Base-by-base conservation (phyloP, 2,113 vertebrate species). In the Neofelis nebulosa region DNA sequence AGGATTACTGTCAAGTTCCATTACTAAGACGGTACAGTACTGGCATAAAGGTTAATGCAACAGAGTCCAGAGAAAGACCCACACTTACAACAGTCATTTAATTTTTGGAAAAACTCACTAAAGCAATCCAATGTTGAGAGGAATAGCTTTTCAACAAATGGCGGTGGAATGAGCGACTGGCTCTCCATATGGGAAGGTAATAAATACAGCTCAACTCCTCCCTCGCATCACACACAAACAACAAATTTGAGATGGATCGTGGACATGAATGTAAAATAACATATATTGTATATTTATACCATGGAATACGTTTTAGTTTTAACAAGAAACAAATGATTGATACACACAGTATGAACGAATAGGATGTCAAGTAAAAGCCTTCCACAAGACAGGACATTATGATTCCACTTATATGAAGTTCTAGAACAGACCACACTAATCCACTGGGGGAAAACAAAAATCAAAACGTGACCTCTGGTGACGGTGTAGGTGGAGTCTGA, bases 381-480 rank as follows among this genome's bases (percentile, higher is more conserved):
- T 73, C 36, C 36, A 81, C 27, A 61, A 81, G 33, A 57, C 6
- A 52, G 5, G 57, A 68, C 8, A 89, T 66, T 66, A 25, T 96
- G 71, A 79, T 94, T 89, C 29, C 65, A 68, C 29, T 81, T 27
- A 61, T 14, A 69, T 38, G 10, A 95, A 86, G 14, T 86, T 90
- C 50, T 93, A n/a, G 31, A 82, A 86, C 27, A 91, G 82, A 52
- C 29, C 76, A 95, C 93, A 65, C 18, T n/a, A 95, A 86, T 76
- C 65, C 71, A 23, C 10, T 52, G 19, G 57, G 19, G 57, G 76
- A 5, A 25, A 96, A 95, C 38, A 81, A 74, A 69, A 91, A 76
- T 93, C 52, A 87, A n/a, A 76, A 41, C 31, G 38, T 69, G 86
- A 57, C 66, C 7, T 86, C 80, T 93, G 25, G 55, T 71, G 86